Conservation (phyloP, 1,140 invertebrate genomes). For the Ooceraea biroi region DNA sequence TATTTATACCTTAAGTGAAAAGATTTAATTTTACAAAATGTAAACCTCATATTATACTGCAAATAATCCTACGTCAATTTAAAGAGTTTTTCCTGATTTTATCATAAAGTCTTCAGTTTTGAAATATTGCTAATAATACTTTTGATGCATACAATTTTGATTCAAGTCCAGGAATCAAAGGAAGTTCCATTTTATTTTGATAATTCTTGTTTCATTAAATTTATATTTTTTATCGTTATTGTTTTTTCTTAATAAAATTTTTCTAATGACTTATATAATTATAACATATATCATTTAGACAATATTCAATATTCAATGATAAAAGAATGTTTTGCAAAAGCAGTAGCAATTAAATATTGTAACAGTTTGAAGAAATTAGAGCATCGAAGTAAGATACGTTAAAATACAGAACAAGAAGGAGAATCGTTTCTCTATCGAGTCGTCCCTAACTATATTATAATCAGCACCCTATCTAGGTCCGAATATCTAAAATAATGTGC, state of each 20-base stretch:
- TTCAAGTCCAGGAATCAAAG: not conserved
- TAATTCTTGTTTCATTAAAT: constrained; percentile 1
- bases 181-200: not conserved
- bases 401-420: constrained; percentile 55
- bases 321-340: no score
- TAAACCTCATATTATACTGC: not conserved
- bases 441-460: constrained; percentile 42
- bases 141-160: constrained; percentile 15
- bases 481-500: constrained; percentile 65
- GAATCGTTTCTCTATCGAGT: constrained; percentile 50
- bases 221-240: constrained; percentile 25
- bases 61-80: constrained; percentile 23
- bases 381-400: constrained; percentile 9
- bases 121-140: not conserved
- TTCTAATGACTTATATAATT: not conserved
- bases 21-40: constrained; percentile 19
- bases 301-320: no score
- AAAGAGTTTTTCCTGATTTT: not conserved
- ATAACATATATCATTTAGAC: no score
- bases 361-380: not conserved
- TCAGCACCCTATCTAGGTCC: constrained; percentile 49
- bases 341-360: constrained; percentile 7
- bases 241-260: constrained; percentile 21
- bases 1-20: constrained; percentile 43
- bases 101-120: constrained; percentile 10